Evolutionary conservation across 2,113 vertebrate genomes (phyloP).

Genomic region (Crotophaga sulcirostris): DNA sequence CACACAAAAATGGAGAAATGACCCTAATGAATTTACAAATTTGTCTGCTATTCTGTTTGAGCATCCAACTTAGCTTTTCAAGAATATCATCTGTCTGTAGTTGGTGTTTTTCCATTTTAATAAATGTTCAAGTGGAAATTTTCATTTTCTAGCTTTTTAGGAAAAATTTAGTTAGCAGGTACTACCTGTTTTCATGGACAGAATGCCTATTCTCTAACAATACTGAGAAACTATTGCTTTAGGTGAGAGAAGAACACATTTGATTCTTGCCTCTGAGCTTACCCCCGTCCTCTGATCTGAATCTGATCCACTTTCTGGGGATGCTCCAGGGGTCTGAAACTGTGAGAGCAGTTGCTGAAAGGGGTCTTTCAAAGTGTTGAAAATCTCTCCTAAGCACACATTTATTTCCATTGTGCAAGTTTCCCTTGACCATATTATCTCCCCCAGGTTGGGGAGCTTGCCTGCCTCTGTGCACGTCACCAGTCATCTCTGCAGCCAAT

Average conservation of each 20-base stretch:
- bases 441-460: rapidly evolving
- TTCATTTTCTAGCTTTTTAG: not conserved
- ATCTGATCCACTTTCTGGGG: not conserved
- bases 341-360: not conserved
- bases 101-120: not conserved
- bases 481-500: not conserved
- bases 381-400: not conserved
- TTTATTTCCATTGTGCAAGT: not conserved
- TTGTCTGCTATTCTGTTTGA: not conserved
- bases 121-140: not conserved
- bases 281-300: not conserved
- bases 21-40: not conserved
- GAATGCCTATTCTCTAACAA: not conserved
- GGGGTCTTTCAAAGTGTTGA: not conserved
- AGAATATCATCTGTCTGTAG: not conserved
- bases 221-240: not conserved
- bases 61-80: not conserved
- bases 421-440: not conserved
- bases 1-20: not conserved
- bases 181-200: not conserved
- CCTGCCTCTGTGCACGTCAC: not conserved
- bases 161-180: not conserved
- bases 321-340: not conserved
- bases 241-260: not conserved
- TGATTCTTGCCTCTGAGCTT: not conserved